Evolutionary conservation across 1,140 invertebrate species (phyloP).

Genomic region (Macrostomum lignano): DNA sequence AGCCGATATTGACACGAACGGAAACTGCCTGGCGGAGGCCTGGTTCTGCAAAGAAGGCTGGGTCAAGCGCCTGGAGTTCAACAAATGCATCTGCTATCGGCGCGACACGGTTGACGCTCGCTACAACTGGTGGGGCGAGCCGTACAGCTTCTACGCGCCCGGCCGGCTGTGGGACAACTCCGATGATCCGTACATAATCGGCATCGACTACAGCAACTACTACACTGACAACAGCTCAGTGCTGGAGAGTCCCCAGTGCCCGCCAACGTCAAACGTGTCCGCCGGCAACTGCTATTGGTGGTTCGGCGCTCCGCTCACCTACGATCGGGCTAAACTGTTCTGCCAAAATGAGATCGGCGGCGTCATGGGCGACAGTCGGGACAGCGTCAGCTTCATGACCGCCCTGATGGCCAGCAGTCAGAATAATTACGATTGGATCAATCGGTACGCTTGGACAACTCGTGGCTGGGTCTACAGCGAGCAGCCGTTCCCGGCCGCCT

Average conservation of each 20-base stretch:
- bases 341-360: slow-evolving; percentile 32
- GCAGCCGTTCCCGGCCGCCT: too few species aligned
- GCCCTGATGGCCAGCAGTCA: not conserved
- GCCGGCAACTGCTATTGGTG: slow-evolving; percentile 78
- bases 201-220: slow-evolving; percentile 55
- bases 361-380: not conserved
- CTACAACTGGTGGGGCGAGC: slow-evolving; percentile 90
- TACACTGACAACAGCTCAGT: slow-evolving; percentile 44
- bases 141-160: slow-evolving; percentile 51
- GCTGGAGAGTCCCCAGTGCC: slow-evolving; percentile 40
- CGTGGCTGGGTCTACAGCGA: not conserved
- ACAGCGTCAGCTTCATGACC: not conserved
- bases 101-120: slow-evolving; percentile 52
- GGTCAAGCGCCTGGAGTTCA: not conserved
- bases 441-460: not conserved
- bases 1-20: not conserved
- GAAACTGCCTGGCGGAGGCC: not conserved
- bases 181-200: slow-evolving; percentile 53
- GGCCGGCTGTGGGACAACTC: slow-evolving; percentile 56
- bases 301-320: slow-evolving; percentile 69
- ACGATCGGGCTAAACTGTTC: slow-evolving; percentile 54
- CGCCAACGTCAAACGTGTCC: slow-evolving; percentile 52
- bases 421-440: slow-evolving; percentile 4
- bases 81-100: slow-evolving; percentile 34
- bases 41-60: not conserved